Evolutionary conservation across 2,888 invertebrate species (phyloP), one percentile per base, ranked within the genome.

Genomic region (Agrenia bidenticulata): DNA sequence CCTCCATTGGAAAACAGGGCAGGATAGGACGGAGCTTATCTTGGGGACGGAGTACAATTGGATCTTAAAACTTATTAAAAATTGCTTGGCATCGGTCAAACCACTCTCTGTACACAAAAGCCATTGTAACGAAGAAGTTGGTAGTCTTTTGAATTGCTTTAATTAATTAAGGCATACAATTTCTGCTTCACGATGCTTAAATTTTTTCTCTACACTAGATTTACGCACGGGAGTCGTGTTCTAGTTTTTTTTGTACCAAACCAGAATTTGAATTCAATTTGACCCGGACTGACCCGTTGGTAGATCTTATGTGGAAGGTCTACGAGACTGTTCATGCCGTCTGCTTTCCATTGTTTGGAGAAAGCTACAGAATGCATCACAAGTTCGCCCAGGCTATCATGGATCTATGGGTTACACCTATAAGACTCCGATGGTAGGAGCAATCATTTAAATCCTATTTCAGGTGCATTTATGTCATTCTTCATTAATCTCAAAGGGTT

Each of bases 301-400:
- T 58, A 2, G 68, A 68, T 32, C 23, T 56, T 0, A 27, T 62
- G 19, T 68, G 62, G 58, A 67, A 67, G 50, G 32, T 51, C 2
- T 27, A 58, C 17, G 67, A 67, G 42, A 27, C 64, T 17, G 50
- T 55, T 1, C 67, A 67, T n/a, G 26, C 67, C 0, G 50, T 59
- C 1, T 67, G 67, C 53, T 67, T 67, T n/a, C 61, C 64, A 1
- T 1, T n/a, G 0, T 67, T 67, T 23, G 2, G n/a, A 1, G 45
- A 67, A 21, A 67, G 67, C 42, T 61, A 58, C 32, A 21, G 67
- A 15, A 64, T 67, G 67, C 61, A 57, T n/a, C 67, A 67, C 21
- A 56, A 53, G 13, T 55, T 57, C 15, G 57, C 58, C n/a, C 19
- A 61, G 39, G 61, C 62, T 2, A 17, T 64, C 1, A 39, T 55